Evolutionary conservation across 2,888 invertebrate genomes (phyloP).

Genomic region (Dynastes hyllus): DNA sequence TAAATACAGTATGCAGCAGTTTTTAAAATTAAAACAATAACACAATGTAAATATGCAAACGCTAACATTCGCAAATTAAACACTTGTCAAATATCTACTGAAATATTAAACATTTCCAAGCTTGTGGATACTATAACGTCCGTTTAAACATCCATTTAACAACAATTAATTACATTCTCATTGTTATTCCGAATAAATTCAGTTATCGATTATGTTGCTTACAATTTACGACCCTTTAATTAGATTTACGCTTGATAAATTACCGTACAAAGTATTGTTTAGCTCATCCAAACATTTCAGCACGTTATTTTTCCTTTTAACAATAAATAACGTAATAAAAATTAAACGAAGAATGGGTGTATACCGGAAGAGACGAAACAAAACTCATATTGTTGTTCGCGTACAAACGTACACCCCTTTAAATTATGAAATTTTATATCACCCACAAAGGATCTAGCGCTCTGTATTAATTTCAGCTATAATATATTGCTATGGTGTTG

Average conservation of each 20-base stretch:
- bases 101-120: too few species aligned
- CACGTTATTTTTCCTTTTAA: not conserved
- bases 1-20: too few species aligned
- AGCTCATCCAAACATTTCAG: too few species aligned
- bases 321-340: not conserved
- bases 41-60: too few species aligned
- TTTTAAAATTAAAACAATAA: too few species aligned
- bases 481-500: conserved; percentile 37
- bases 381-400: conserved; percentile 12
- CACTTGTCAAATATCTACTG: too few species aligned
- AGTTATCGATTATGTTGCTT: conserved; percentile 1
- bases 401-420: conserved; percentile 17
- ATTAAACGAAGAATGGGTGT: conserved; percentile 9
- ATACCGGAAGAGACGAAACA: conserved; percentile 4
- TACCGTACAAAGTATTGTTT: not conserved
- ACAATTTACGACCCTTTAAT: not conserved
- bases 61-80: too few species aligned
- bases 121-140: too few species aligned
- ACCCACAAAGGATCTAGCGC: conserved; percentile 31
- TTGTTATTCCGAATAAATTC: not conserved
- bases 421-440: conserved; percentile 35
- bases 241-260: not conserved
- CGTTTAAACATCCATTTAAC: too few species aligned
- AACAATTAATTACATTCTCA: conserved; percentile 3
- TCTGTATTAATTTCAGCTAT: conserved; percentile 28